A percentile compares a stretch with the other conserved stretches of the same genome.
These are phyloP conservation scores for Urosaurus nigricauda DNA, from an alignment of 2,797 vertebrate species.

Conservation along the genomic window DNA sequence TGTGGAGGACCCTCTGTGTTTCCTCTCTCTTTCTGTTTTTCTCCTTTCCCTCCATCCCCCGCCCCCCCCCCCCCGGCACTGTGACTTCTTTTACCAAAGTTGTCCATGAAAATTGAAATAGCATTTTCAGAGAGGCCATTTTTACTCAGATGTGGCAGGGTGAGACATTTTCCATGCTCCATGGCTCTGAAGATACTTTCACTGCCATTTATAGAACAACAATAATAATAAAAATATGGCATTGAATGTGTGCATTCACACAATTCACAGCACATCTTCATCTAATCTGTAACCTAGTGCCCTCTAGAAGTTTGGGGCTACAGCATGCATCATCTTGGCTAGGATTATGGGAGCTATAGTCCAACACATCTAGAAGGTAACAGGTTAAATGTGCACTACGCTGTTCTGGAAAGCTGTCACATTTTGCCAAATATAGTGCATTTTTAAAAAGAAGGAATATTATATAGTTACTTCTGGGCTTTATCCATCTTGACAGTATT, in stretches of 20 bases:
- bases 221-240: neutral
- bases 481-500: neutral
- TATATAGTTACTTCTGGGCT: neutral
- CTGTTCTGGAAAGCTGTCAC: neutral
- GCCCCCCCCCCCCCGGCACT: neutral
- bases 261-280: neutral
- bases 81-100: neutral
- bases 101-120: neutral
- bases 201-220: neutral
- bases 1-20: neutral
- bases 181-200: neutral
- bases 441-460: neutral
- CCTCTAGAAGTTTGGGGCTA: no score
- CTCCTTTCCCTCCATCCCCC: neutral
- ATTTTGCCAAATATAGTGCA: neutral
- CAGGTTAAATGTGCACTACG: neutral
- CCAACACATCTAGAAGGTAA: neutral
- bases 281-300: neutral
- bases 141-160: neutral
- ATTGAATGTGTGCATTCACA: neutral
- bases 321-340: neutral
- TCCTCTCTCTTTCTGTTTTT: neutral
- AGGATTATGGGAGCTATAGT: neutral
- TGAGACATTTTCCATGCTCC: neutral
- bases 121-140: neutral